These are phyloP conservation scores for Actinostola sp. DNA, from an alignment of 92 coral and sea anemone species.

Conservation along the genomic window DNA sequence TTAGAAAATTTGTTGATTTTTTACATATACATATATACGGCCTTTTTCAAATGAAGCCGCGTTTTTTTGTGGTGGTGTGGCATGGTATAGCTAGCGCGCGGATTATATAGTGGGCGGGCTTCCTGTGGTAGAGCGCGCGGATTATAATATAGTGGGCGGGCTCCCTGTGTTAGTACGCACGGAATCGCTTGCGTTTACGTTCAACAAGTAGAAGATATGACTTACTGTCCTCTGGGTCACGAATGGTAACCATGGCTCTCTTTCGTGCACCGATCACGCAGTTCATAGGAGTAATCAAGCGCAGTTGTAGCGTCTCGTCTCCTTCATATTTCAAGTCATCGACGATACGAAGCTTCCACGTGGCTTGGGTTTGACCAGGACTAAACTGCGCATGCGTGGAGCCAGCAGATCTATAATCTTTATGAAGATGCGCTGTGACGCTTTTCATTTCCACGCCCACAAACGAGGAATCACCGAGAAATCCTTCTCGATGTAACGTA, in stretches of 20 bases:
- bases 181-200: too few species aligned
- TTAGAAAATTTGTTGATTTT: too few species aligned
- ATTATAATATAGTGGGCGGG: too few species aligned
- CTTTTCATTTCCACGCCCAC: constrained; percentile 66
- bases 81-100: too few species aligned
- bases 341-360: constrained; percentile 71
- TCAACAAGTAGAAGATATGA: too few species aligned
- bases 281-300: constrained; percentile 72
- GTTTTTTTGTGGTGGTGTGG: too few species aligned
- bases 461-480: constrained; percentile 85
- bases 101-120: too few species aligned
- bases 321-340: constrained; percentile 78
- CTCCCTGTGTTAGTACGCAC: too few species aligned
- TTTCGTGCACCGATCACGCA: constrained; percentile 71
- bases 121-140: too few species aligned
- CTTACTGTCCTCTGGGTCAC: constrained; percentile 92
- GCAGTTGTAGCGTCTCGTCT: constrained; percentile 63
- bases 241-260: constrained; percentile 63
- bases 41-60: too few species aligned
- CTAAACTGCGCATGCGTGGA: constrained; percentile 92
- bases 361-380: constrained; percentile 78
- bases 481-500: constrained; percentile 70
- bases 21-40: too few species aligned
- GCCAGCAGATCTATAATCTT: constrained; percentile 72
- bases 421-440: constrained; percentile 61